A percentile compares a stretch with the other conserved stretches of the same genome.
Conservation (phyloP, 2,888 invertebrate genomes). For the Acanthosepion esculentum region DNA sequence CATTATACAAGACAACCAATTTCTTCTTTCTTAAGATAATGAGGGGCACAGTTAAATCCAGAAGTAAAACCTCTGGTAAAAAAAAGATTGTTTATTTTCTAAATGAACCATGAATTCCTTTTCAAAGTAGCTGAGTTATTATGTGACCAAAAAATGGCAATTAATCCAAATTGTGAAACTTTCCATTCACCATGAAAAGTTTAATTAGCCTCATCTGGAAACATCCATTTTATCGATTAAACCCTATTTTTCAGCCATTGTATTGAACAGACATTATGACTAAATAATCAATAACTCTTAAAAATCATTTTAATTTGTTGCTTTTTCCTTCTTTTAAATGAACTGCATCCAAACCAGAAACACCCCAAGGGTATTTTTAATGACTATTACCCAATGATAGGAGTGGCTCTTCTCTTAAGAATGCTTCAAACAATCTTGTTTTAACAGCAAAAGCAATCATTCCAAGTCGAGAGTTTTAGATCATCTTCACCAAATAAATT, state of each 20-base stretch:
- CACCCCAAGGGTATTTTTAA: not conserved
- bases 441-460: too few species aligned
- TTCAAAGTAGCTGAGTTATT: not conserved
- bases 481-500: too few species aligned
- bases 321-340: not conserved
- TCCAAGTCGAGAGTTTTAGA: too few species aligned
- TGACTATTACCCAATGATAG: not conserved
- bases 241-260: not conserved
- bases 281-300: constrained; percentile 4
- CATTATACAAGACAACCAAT: too few species aligned
- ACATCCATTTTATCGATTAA: not conserved
- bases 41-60: too few species aligned
- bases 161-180: not conserved
- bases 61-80: too few species aligned
- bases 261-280: not conserved
- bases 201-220: not conserved
- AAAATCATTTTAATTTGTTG: not conserved
- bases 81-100: not conserved
- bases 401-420: not conserved
- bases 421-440: not conserved
- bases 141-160: not conserved
- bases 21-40: too few species aligned
- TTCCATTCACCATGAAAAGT: not conserved
- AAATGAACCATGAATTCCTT: not conserved
- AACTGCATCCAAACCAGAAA: not conserved